phyloP scores from a whole-genome alignment of 2,113 vertebrate genomes.

The Fregata magnificens region DNA sequence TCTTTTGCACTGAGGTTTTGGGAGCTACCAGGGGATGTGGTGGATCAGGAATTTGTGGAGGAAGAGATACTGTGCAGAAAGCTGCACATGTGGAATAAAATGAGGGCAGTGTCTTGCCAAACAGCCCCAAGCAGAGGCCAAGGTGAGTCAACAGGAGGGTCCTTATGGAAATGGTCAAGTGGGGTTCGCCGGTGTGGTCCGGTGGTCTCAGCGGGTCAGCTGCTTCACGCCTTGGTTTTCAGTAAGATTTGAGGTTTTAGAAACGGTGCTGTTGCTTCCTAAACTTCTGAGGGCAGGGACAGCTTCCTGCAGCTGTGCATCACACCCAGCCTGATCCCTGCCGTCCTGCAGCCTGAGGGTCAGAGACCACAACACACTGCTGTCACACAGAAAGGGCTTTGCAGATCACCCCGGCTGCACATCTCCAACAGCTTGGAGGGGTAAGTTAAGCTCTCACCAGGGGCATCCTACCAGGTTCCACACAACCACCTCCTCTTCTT shows the following conservation, averaged over 20 bases:
- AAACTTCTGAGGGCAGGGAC: background rate
- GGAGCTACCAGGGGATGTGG: background rate
- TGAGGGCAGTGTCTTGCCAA: background rate
- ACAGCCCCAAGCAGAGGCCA: background rate
- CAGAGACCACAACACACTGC: background rate
- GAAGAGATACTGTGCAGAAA: background rate
- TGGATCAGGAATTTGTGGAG: background rate
- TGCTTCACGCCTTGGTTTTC: background rate
- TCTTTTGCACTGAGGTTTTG: background rate
- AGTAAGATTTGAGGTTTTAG: background rate
- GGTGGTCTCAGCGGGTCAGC: background rate
- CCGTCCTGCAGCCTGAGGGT: accelerated
- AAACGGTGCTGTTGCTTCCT: background rate
- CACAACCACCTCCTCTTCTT: background rate
- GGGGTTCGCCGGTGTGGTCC: background rate
- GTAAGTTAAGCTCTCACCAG: background rate
- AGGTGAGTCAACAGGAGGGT: background rate
- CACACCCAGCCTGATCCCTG: background rate
- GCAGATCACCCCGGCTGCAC: background rate
- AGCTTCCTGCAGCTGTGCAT: background rate
- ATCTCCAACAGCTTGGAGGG: background rate
- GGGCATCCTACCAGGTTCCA: background rate
- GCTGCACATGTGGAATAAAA: background rate
- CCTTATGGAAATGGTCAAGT: background rate
- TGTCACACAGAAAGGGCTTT: background rate